Conservation (phyloP, 2,888 invertebrate genomes). For the Andrena haemorrhoa region DNA sequence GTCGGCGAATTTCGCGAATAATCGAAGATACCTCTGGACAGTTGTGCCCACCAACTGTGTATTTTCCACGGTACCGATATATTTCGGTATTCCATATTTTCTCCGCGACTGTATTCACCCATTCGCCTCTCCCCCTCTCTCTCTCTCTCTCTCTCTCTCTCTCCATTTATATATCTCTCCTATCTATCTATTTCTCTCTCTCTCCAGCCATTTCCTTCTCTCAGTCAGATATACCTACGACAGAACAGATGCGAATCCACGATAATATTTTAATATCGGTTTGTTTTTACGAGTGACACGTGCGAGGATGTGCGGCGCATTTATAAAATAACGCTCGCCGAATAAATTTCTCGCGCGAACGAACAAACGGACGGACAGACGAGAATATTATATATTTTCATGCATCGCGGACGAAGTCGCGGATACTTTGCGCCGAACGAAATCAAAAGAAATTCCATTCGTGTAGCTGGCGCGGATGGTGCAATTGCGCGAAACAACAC, state of each 20-base stretch:
- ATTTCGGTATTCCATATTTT: slow-evolving; percentile 22
- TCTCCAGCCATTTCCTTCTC: neutral
- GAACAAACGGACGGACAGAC: slow-evolving; percentile 31
- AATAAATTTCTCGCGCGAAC: slow-evolving; percentile 55
- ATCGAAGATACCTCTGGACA: neutral
- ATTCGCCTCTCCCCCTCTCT: neutral
- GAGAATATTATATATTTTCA: slow-evolving; percentile 50
- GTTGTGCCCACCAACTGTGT: neutral
- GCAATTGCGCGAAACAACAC: slow-evolving; percentile 24
- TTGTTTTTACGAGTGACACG: slow-evolving; percentile 18
- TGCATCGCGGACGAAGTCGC: slow-evolving; percentile 42
- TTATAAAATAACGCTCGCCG: slow-evolving; percentile 57
- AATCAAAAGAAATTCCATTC: slow-evolving; percentile 48
- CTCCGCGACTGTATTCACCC: neutral
- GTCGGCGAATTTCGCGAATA: neutral
- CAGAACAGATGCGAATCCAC: slow-evolving; percentile 27
- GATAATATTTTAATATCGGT: slow-evolving; percentile 59
- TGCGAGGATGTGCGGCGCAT: slow-evolving; percentile 28
- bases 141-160: too few species aligned
- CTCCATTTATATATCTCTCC: too few species aligned
- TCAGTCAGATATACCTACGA: slow-evolving; percentile 21
- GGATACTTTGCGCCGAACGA: slow-evolving; percentile 31
- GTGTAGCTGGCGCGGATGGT: slow-evolving; percentile 3
- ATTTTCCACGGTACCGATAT: slow-evolving; percentile 5
- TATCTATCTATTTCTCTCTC: neutral